phyloP scores from a whole-genome alignment of 1,140 invertebrate genomes.

The Aradophagus sp. region DNA sequence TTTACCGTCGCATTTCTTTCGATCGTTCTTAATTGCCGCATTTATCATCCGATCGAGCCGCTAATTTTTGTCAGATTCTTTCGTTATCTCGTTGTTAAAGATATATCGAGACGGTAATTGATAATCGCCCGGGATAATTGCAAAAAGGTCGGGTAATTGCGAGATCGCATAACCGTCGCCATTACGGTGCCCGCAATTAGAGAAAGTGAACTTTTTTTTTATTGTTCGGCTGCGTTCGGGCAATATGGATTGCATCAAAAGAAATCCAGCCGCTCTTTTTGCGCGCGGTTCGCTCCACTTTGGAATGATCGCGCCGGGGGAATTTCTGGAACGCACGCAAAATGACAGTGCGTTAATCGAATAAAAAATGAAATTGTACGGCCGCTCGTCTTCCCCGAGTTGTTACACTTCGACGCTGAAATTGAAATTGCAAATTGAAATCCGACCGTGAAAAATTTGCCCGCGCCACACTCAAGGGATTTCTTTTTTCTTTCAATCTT shows the following conservation, averaged over 20 bases:
- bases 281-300: slow-evolving; percentile 59
- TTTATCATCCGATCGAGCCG: too few relatives aligned
- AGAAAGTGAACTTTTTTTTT: slow-evolving; percentile 50
- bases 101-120: too few relatives aligned
- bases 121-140: slow-evolving; percentile 19
- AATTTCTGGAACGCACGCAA: slow-evolving; percentile 50
- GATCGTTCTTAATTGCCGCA: too few relatives aligned
- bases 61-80: too few relatives aligned
- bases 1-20: too few relatives aligned
- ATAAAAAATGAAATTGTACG: too few relatives aligned
- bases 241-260: slow-evolving; percentile 14
- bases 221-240: slow-evolving; percentile 11
- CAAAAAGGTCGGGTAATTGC: slow-evolving; percentile 39
- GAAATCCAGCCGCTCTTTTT: slow-evolving; percentile 52
- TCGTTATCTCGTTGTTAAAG: too few relatives aligned
- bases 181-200: slow-evolving; percentile 20
- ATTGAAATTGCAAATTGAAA: not conserved
- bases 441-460: not conserved
- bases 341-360: slow-evolving; percentile 33
- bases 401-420: too few relatives aligned
- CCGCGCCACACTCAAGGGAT: too few relatives aligned
- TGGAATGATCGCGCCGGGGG: slow-evolving; percentile 14
- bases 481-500: too few relatives aligned
- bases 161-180: slow-evolving; percentile 30
- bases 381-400: too few relatives aligned